These are phyloP conservation scores for Apotomis betuletana DNA, from an alignment of 2,888 invertebrate species.

Conservation along the genomic window DNA sequence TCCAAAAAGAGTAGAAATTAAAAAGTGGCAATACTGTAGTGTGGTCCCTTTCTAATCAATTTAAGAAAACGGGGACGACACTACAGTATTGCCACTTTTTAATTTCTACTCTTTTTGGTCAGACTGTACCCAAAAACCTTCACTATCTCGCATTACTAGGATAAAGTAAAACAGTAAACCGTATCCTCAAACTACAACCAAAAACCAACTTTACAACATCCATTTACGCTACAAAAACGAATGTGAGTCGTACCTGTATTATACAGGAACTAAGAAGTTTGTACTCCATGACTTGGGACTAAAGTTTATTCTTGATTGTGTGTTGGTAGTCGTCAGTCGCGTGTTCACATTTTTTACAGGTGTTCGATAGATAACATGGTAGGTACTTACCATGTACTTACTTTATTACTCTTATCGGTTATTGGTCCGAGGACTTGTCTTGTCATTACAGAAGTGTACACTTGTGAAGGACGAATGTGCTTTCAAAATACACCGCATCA, in stretches of 20 bases:
- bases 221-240: constrained; percentile 4
- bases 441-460: constrained; percentile 26
- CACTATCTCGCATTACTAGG: constrained; percentile 36
- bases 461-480: constrained; percentile 8
- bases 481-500: no score
- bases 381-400: no score
- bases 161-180: constrained; percentile 40
- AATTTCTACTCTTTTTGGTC: no score
- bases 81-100: no score
- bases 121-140: constrained; percentile 26
- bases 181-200: constrained; percentile 6
- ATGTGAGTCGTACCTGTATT: neutral
- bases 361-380: constrained; percentile 39
- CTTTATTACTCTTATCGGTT: constrained; percentile 40
- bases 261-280: neutral
- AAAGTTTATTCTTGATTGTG: constrained; percentile 3
- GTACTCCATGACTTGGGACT: neutral
- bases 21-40: no score
- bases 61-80: no score
- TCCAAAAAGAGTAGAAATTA: no score
- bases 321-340: constrained; percentile 21
- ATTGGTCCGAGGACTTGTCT: constrained; percentile 33
- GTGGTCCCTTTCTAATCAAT: no score
- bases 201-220: constrained; percentile 4
- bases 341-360: constrained; percentile 39